A percentile compares a stretch with the other conserved stretches of the same genome.
These are phyloP conservation scores for Drosophila navojoa DNA, from an alignment of 1,140 invertebrate species.

Conservation along the genomic window DNA sequence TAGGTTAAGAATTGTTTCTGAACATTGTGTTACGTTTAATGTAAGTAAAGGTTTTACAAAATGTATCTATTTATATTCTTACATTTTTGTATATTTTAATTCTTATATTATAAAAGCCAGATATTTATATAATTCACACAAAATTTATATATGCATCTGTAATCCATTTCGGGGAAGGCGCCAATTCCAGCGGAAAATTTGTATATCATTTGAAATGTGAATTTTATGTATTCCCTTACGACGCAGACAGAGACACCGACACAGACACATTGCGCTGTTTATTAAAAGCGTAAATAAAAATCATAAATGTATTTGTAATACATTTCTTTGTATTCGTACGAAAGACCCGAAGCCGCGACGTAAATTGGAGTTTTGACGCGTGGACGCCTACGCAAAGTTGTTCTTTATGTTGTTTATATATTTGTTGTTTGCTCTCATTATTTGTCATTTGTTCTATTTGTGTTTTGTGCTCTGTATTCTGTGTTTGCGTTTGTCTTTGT, in stretches of 20 bases:
- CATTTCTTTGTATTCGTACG: conserved; percentile 8
- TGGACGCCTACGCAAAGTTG: conserved; percentile 41
- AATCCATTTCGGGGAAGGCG: too few species aligned
- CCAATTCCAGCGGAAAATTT: too few species aligned
- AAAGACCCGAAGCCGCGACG: background rate
- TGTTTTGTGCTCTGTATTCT: conserved; percentile 8
- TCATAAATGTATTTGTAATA: conserved; percentile 39
- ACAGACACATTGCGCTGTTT: conserved; percentile 5
- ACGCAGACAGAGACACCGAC: background rate
- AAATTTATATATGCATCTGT: too few species aligned
- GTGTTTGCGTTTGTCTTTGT: conserved; percentile 16
- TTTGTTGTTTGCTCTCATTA: conserved; percentile 34
- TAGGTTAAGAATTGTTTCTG: too few species aligned
- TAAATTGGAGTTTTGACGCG: conserved; percentile 29
- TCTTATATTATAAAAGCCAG: too few species aligned
- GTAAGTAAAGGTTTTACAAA: too few species aligned
- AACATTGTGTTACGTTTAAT: too few species aligned
- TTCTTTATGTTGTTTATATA: conserved; percentile 32
- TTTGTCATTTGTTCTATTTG: conserved; percentile 36
- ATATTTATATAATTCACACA: too few species aligned
- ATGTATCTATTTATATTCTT: too few species aligned
- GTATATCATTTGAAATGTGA: too few species aligned
- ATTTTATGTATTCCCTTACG: too few species aligned
- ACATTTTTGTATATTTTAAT: too few species aligned
- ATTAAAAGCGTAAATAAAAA: conserved; percentile 20